Conservation (phyloP, 1,140 invertebrate species). For the Drosophila subobscura region DNA sequence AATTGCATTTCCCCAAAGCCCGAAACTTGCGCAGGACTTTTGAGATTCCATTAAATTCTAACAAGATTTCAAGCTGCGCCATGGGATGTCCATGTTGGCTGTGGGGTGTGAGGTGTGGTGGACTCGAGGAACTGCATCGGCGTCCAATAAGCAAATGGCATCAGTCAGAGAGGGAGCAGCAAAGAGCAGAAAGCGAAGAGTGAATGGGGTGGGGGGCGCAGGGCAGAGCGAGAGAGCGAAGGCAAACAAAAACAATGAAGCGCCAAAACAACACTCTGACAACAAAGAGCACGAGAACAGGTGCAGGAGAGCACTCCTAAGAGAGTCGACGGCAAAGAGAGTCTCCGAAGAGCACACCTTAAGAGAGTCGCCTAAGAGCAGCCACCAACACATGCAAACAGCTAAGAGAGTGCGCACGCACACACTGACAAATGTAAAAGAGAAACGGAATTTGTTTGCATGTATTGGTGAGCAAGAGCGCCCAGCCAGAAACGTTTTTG, state of each 20-base stretch:
- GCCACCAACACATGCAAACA: no score
- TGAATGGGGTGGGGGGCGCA: neutral
- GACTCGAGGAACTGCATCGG: conserved; percentile 39
- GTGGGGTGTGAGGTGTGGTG: neutral
- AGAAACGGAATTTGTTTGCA: conserved; percentile 26
- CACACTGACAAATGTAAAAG: conserved; percentile 40
- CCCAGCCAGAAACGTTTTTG: neutral
- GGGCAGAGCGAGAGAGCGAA: neutral
- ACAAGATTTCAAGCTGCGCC: conserved; percentile 78
- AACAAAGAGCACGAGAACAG: conserved; percentile 60
- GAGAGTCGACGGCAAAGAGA: conserved; percentile 29
- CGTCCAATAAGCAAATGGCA: conserved; percentile 75
- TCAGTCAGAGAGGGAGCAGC: conserved; percentile 23
- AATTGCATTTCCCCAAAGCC: conserved; percentile 78
- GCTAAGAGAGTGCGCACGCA: conserved; percentile 60
- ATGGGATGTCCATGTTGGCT: neutral
- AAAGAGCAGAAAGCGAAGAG: conserved; percentile 33
- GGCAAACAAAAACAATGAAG: conserved; percentile 59
- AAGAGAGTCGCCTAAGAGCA: conserved; percentile 39
- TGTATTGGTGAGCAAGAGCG: conserved; percentile 60
- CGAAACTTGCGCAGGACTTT: conserved; percentile 78
- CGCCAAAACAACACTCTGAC: conserved; percentile 27
- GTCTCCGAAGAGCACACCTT: conserved; percentile 22
- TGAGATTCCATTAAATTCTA: conserved; percentile 81
- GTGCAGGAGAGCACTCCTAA: conserved; percentile 41